Evolutionary conservation across 2,888 invertebrate species (phyloP), one percentile per base, ranked within the genome.

Genomic region (Scaptomyza reducta): DNA sequence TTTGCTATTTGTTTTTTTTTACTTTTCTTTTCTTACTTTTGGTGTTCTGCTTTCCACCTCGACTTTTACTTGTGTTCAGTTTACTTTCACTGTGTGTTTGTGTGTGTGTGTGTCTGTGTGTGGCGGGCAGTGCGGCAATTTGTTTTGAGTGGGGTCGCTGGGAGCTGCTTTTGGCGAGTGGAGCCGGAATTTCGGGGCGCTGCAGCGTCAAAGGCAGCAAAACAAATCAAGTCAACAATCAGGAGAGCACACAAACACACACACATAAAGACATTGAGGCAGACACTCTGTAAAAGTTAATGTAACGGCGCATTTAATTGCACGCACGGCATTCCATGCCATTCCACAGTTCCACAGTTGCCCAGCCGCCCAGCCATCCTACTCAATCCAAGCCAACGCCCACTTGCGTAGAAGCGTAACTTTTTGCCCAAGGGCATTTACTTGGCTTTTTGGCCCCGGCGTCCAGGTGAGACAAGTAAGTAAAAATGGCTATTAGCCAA

Each of bases 221-320:
- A 83, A 87, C 84, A 87, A 89, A 88, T 88, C 84, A 88, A 87
- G 89, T 88, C 89, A 89, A 89, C 89, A 88, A 89, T 89, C 88
- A 87, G 81, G 75, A 72, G 70, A 79, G 75, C 69, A 79, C 74
- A 77, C 73, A 77, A 70, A 67, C 72, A 73, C 65, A 73, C 62
- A 55, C 64, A 53, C 47, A 44, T 41, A 46, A 29, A 70, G 70
- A 83, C 81, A 74, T 80, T 84, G 71, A 60, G 50, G 78, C 74
- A 87, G 87, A 83, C 88, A 83, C 82, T 73, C 82, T 79, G 82
- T 87, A 84, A 84, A 88, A 88, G 82, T 87, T 87, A 86, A 87
- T 85, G 88, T 85, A 88, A 88, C 86, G 75, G 85, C 82, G 88
- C 85, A 88, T 88, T 88, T 88, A 86, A 87, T 84, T 87, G 89